Evolutionary conservation across 2,797 vertebrate species (phyloP).

Genomic region (Menidia menidia): DNA sequence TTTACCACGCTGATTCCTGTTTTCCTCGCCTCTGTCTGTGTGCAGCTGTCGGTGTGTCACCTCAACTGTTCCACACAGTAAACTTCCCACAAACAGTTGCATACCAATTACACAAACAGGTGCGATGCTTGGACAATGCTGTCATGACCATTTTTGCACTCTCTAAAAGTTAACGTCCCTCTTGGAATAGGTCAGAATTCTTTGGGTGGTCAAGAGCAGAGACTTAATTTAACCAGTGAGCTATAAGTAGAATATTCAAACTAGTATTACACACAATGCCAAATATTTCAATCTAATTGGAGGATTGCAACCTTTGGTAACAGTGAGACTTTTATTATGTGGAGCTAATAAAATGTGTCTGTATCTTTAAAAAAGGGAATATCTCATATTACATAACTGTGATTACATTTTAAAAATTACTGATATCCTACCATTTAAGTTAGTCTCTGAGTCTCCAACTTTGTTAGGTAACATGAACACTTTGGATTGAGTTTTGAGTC

Average conservation of each 20-base stretch:
- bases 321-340: too few species aligned
- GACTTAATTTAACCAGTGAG: neutral
- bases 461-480: neutral
- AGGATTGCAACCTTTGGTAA: too few species aligned
- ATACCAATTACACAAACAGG: slow-evolving; percentile 18
- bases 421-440: too few species aligned
- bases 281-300: too few species aligned
- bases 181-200: neutral
- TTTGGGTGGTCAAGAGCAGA: neutral
- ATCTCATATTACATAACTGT: too few species aligned
- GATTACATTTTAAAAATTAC: too few species aligned
- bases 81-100: slow-evolving; percentile 55
- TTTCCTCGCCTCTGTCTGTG: slow-evolving; percentile 23
- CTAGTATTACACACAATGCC: too few species aligned
- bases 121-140: slow-evolving; percentile 4
- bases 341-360: too few species aligned
- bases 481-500: neutral
- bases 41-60: slow-evolving; percentile 73
- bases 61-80: slow-evolving; percentile 63
- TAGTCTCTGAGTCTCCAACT: too few species aligned
- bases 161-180: neutral
- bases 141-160: neutral
- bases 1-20: slow-evolving; percentile 61
- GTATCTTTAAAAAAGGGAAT: too few species aligned
- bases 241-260: neutral